Base-by-base conservation (phyloP, 2,113 vertebrate species). In the Psilopsiagon aymara region DNA sequence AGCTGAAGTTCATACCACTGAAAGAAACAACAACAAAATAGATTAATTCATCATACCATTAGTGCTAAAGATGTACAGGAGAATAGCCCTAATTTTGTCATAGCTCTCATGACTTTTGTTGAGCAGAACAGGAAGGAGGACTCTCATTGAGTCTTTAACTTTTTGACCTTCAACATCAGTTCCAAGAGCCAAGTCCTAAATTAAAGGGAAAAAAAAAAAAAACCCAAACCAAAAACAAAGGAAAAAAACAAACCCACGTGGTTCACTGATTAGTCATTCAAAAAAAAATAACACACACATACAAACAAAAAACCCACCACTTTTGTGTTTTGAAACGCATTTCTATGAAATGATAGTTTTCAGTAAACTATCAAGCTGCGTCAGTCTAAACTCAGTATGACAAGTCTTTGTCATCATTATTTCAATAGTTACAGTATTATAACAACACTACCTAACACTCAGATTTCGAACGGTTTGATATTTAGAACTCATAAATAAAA, bases 1-100 rank as follows among this genome's bases (percentile, higher is more conserved):
- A 87, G 13, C 6, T 77, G 15, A 79, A 79, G 17, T 24, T 20
- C 14, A 67, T 8, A 94, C 28, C 11, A 63, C 17, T 31, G 17
- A 67, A 29, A 3, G 6, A 13, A 66, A 82, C 47, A 66, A 57
- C 13, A n/a, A 39, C 55, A 79, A 44, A 35, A 9, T 1, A 39
- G 37, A n/a, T 2, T 52, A 96, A 55, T 41, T 44, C 76, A 39
- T 79, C 81, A 82, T 98, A 99, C 99, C 99, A 20, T 98, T 99
- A 86, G 99, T 98, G 95, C 99, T 98, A 97, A 99, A 99, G 95
- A 99, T 99, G 91, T 99, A 99, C 43, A 99, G 98, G 52, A 99
- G 98, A 95, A 99, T 99, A 31, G 99, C 99, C 97, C 99, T 97
- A 88, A 99, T 99, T 98, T 99, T 99, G 92, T 99, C 99, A 37